phyloP scores from a whole-genome alignment of 2,113 vertebrate species.

The Hemicordylus capensis region DNA sequence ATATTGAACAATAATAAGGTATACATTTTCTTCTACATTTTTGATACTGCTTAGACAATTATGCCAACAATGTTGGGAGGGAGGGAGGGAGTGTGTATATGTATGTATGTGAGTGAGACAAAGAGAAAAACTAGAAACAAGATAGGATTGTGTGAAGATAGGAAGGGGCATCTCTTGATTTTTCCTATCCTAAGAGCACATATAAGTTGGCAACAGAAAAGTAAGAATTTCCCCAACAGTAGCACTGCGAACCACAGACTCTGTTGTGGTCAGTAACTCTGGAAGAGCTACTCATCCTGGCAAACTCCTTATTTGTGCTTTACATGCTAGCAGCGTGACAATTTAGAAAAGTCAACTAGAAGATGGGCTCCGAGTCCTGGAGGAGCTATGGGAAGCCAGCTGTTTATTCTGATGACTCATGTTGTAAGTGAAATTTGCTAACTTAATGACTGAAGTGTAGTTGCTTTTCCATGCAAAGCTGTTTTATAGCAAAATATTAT shows the following conservation, averaged over 20 bases:
- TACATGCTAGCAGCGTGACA: background rate
- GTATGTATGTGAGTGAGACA: background rate
- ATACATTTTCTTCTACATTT: background rate
- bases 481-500: background rate
- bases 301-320: background rate
- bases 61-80: background rate
- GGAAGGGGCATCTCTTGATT: background rate
- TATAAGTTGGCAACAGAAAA: background rate
- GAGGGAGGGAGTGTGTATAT: background rate
- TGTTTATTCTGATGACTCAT: slow-evolving; percentile 21
- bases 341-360: background rate
- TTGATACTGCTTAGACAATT: background rate
- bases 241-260: background rate
- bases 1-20: background rate
- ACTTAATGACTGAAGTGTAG: background rate
- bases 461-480: background rate
- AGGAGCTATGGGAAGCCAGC: background rate
- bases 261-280: slow-evolving; percentile 3
- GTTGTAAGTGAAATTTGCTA: background rate
- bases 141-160: background rate
- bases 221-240: background rate
- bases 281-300: background rate
- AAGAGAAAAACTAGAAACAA: background rate
- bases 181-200: background rate
- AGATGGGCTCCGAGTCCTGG: background rate